Evolutionary conservation across 2,888 invertebrate genomes (phyloP), one percentile per base, ranked within the genome.

Genomic region (Scelioninae gen. 1): DNA sequence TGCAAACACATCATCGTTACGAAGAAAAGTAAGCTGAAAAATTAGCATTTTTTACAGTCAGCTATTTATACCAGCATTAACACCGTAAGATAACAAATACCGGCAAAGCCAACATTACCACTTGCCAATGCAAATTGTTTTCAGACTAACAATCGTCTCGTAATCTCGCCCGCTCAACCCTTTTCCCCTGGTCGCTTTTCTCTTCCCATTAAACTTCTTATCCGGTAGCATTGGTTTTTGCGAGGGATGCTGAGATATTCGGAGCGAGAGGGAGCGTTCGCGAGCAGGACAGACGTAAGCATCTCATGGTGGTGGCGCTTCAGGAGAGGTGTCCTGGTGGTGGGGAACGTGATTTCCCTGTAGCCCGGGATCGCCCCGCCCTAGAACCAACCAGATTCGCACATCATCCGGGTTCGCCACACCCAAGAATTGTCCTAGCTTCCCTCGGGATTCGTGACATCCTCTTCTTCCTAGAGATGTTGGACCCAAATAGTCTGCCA

Each of bases 341-440:
- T 80, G 66, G 82, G 85, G 87, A 86, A 88, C 87, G 89, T 89
- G 89, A 91, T 49, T 69, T 58, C 65, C 68, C 65, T 68, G 74
- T 11, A 45, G 60, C 68, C 74, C 68, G 91, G 92, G 92, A 91
- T 92, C 87, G 92, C 92, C 90, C 92, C 92, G 92, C 92, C 92
- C 88, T 90, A 89, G 91, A 87, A 88, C 92, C 92, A 92, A 92
- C 92, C 92, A 91, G 91, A 88, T 86, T 88, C 88, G 88, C 88
- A 91, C 85, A 89, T 87, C 88, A 87, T 88, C 87, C 88, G 86
- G 85, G 82, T 84, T 89, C 88, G 92, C 92, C 92, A 92, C 92
- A 91, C 92, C 92, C 92, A 89, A 88, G 87, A 84, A 88, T 88
- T 87, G 88, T 90, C 89, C 89, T 87, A 86, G 88, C 85, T 86